Conservation (phyloP, 2,113 vertebrate genomes). For the Gnathonemus echidnorhynchus region DNA sequence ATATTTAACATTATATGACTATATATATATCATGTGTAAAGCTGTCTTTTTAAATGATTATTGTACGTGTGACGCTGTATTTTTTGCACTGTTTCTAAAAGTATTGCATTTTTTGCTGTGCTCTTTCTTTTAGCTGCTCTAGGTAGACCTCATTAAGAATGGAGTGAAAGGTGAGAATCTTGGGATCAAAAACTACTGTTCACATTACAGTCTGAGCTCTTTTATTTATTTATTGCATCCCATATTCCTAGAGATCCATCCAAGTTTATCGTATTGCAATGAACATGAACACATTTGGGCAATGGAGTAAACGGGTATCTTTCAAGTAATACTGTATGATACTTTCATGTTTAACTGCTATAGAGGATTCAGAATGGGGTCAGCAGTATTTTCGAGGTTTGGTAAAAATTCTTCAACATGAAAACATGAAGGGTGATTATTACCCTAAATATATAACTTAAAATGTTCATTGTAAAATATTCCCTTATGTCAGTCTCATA, state of each 20-base stretch:
- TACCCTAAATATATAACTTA: slow-evolving; percentile 56
- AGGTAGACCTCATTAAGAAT: neutral
- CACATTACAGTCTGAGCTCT: neutral
- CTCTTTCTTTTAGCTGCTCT: neutral
- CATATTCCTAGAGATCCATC: neutral
- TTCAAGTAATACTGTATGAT: slow-evolving; percentile 16
- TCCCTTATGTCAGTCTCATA: slow-evolving; percentile 65
- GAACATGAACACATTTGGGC: neutral
- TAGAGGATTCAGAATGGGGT: slow-evolving; percentile 23
- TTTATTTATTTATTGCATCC: neutral
- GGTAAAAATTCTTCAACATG: slow-evolving; percentile 48
- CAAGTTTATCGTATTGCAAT: neutral
- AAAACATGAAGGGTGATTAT: slow-evolving; percentile 65
- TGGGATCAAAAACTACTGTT: neutral
- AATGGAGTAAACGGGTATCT: slow-evolving; percentile 4
- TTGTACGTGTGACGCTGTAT: neutral
- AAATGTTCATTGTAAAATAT: slow-evolving; percentile 66
- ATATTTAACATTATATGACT: neutral
- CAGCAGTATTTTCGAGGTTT: slow-evolving; percentile 27
- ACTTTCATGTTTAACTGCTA: slow-evolving; percentile 17
- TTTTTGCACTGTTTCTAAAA: neutral
- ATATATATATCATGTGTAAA: neutral
- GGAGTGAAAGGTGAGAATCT: neutral
- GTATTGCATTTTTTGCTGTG: neutral
- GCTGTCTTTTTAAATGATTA: neutral